Base-by-base conservation (phyloP, 1,140 invertebrate species). In the Steinernema khuongi region DNA sequence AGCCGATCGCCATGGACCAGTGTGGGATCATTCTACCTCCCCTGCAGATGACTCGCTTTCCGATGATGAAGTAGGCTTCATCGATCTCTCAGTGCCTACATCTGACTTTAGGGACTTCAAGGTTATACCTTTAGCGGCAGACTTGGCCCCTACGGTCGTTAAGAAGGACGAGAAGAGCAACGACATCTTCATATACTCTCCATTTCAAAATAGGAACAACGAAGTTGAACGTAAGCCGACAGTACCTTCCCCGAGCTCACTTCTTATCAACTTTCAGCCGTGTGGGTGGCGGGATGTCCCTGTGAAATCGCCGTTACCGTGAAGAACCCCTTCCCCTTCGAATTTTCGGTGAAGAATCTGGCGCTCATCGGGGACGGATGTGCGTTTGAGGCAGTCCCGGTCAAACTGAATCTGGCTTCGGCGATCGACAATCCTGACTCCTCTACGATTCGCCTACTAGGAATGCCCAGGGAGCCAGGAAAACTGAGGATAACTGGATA, bases 171-270 rank as follows among this genome's bases (percentile, higher is more conserved):
- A 74, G 29, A 31, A 74, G 36, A 44, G 22, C 19, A 71, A 74
- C 4, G 72, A 78, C 30, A 83, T 84, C 33, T 84, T 85, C 32
- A 84, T 84, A 41, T 85, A 85, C 70, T 84, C 83, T 1, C 83
- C 83, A 31, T 84, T 84, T 60, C 81, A 85, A 73, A 74, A 81
- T 70, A 22, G 72, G 19, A 78, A 76, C 30, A 74, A 72, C 69
- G 69, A 60, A 31, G 68, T 71, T 31, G 77, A 79, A 71, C 75
- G 82, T 83, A 30, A 17, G 73, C 29, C 22, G 28, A 36, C 28
- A 19, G 50, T 41, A 29, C 14, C 22, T 60, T 44, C 31, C 22
- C n/a, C 18, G 17, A 18, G 28, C 50, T 68, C 1, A 66, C 1
- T 17, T 71, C 36, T 36, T 33, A 1, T 19, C 29, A 22, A n/a